phyloP scores from a whole-genome alignment of 2,113 vertebrate genomes.

The Eidolon helvum region DNA sequence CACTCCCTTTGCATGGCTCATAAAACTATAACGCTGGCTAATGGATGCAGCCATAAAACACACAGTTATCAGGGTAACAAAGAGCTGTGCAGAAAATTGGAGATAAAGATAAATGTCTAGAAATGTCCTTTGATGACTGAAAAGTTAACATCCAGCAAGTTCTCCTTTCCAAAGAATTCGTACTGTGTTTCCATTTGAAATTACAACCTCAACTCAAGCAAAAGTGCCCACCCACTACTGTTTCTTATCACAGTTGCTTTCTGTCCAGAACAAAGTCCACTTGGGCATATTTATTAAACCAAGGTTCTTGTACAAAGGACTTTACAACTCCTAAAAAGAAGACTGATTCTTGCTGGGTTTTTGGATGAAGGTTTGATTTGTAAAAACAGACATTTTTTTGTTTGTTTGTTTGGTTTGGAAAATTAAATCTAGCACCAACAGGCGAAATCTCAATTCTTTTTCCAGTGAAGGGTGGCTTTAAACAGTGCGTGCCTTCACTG shows the following conservation, averaged over 20 bases:
- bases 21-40: slow-evolving; percentile 39
- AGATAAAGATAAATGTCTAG: slow-evolving; percentile 58
- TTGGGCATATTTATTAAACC: slow-evolving; percentile 41
- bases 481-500: background rate
- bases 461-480: background rate
- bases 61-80: slow-evolving; percentile 33
- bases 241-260: slow-evolving; percentile 42
- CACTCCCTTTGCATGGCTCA: background rate
- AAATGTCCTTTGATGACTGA: slow-evolving; percentile 52
- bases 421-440: slow-evolving; percentile 32
- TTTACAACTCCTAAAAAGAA: slow-evolving; percentile 10
- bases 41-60: slow-evolving; percentile 60
- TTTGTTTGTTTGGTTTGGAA: background rate
- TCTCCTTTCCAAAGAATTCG: slow-evolving; percentile 13
- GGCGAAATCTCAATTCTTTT: background rate
- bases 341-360: slow-evolving; percentile 14
- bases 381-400: slow-evolving; percentile 23
- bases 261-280: background rate
- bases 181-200: slow-evolving; percentile 46
- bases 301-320: background rate
- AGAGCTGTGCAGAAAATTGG: slow-evolving; percentile 60
- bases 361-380: slow-evolving; percentile 22
- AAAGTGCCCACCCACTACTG: slow-evolving; percentile 7
- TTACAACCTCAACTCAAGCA: background rate
- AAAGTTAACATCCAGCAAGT: slow-evolving; percentile 52